Conservation (phyloP, 2,888 invertebrate species). For the Poecilobothrus nobilitatus region DNA sequence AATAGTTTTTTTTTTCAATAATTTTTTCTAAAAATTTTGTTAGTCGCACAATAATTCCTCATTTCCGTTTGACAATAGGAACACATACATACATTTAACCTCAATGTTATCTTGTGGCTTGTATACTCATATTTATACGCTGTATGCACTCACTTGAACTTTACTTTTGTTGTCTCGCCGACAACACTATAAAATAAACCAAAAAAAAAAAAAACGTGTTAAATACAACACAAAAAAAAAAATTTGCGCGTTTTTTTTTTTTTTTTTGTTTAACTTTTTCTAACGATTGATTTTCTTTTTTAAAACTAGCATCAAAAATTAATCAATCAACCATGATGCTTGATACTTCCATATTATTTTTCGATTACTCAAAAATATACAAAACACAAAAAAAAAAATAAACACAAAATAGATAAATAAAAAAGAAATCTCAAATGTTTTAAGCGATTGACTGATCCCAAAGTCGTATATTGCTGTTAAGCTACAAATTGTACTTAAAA, state of each 20-base stretch:
- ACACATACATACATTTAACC: neutral
- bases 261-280: neutral
- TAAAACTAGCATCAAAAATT: neutral
- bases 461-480: no score
- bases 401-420: no score
- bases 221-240: no score
- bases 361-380: no score
- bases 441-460: no score
- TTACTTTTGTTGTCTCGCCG: neutral
- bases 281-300: neutral
- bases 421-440: no score
- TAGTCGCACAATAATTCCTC: neutral
- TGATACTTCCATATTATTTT: neutral
- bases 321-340: slow-evolving; percentile 3
- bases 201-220: no score
- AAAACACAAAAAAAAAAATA: no score
- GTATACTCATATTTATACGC: no score
- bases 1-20: neutral
- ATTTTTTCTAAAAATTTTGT: neutral
- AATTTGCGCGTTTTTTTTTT: neutral
- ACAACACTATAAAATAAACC: neutral
- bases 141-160: neutral
- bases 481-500: no score
- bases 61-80: neutral
- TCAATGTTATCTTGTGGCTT: neutral